Evolutionary conservation across 2,113 vertebrate species (phyloP).

Genomic region (Chionis minor): DNA sequence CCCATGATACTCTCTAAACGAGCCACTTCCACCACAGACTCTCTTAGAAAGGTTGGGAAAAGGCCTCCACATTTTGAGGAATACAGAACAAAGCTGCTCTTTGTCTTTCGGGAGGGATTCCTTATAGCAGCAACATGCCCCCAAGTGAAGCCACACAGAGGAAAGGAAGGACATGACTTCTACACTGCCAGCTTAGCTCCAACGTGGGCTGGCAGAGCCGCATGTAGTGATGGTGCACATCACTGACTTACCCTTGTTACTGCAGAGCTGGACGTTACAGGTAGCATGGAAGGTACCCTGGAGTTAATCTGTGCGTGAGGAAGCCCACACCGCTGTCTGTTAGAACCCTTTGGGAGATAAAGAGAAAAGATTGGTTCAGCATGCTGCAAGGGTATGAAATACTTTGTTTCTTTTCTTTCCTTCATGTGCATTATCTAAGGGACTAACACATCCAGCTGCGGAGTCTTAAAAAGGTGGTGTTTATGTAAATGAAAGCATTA

Average conservation of each 20-base stretch:
- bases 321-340: not conserved
- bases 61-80: not conserved
- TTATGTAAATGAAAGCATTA: not conserved
- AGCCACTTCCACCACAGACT: not conserved
- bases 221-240: accelerated
- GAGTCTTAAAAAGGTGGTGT: not conserved
- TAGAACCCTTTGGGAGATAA: not conserved
- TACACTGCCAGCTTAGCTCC: not conserved
- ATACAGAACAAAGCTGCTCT: not conserved
- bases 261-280: not conserved
- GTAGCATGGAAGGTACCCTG: not conserved
- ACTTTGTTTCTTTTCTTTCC: not conserved
- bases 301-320: not conserved
- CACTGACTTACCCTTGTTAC: not conserved
- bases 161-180: not conserved
- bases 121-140: not conserved
- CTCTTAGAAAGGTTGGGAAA: not conserved
- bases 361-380: not conserved
- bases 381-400: not conserved
- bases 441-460: not conserved
- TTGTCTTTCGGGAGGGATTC: not conserved
- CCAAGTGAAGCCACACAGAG: not conserved
- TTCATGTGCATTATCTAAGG: not conserved
- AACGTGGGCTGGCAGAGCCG: not conserved
- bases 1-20: not conserved